Base-by-base conservation (phyloP, 2,113 vertebrate species). In the Leuciscus idus region DNA sequence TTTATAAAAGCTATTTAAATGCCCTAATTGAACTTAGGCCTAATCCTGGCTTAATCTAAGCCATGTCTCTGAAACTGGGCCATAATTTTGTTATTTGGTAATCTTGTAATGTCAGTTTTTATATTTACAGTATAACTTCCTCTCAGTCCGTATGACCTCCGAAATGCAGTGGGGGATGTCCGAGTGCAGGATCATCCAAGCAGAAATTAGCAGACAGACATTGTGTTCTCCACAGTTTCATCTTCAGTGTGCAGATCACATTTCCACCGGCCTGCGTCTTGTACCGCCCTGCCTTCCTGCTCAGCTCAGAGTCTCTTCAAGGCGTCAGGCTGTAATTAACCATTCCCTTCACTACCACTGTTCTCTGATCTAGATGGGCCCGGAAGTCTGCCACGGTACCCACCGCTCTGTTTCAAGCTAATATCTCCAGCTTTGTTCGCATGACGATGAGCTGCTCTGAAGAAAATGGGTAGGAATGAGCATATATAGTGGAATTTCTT, bases 341-440 rank as follows among this genome's bases (percentile, higher is more conserved):
- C 57, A 75, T 84, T 77, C 79, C 77, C 83, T 83, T 81, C 77
- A 46, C 72, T 61, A 52, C 57, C 17, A 70, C 36, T 46, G 64
- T 57, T 52, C 79, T 59, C 74, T 8, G 61, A 76, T 74, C 30
- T 48, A 46, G 6, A 39, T 4, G 36, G 78, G 12, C 30, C 77
- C 23, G 9, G 57, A 80, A 3, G 26, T 79, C 76, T 72, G 68
- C 68, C 33, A 11, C 4, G 21, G 4, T 43, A 43, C 68, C 21
- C 68, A 12, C 36, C 9, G 2, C 9, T 39, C 68, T 21, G 9
- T 92, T 93, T 90, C 91, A 89, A 86, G 86, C 75, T 86, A 91
- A 91, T 92, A 90, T 86, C 88, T 91, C 81, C 90, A 62, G 90
- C 92, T 93, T 91, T 76, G 87, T 61, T 92, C 90, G 92, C 92